These are phyloP conservation scores for Mobula birostris DNA, from an alignment of 2,113 vertebrate genomes.

Conservation along the genomic window DNA sequence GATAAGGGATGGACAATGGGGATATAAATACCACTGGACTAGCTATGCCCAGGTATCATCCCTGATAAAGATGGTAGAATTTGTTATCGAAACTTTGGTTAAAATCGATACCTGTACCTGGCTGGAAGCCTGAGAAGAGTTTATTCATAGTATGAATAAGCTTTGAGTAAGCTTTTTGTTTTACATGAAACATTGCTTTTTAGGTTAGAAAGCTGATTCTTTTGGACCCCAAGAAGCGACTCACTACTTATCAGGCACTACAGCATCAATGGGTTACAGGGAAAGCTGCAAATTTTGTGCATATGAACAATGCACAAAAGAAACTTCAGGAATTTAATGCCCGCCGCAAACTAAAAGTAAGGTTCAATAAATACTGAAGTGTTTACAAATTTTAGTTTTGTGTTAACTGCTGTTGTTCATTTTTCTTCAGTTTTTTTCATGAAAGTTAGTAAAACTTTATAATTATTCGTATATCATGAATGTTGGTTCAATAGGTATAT, in stretches of 20 bases:
- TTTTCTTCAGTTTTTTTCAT: not conserved
- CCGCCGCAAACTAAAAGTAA: constrained; percentile 78
- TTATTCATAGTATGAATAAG: not conserved
- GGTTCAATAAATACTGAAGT: constrained; percentile 23
- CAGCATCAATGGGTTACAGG: constrained; percentile 82
- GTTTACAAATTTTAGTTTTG: not conserved
- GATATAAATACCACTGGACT: too few species aligned
- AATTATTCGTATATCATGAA: not conserved
- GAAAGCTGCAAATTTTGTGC: constrained; percentile 75
- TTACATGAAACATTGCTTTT: constrained; percentile 35
- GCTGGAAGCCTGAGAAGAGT: too few species aligned
- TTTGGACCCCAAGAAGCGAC: constrained; percentile 76
- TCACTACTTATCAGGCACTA: constrained; percentile 73
- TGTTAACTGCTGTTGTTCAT: not conserved
- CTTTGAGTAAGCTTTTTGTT: constrained; percentile 37
- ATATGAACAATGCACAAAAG: constrained; percentile 82
- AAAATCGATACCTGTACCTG: too few species aligned
- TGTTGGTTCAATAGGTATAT: not conserved
- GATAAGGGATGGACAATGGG: too few species aligned
- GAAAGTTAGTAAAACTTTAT: not conserved
- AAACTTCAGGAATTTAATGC: constrained; percentile 85
- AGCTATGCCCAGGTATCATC: too few species aligned
- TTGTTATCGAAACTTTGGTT: too few species aligned
- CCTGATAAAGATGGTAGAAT: too few species aligned
- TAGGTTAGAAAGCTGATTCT: constrained; percentile 80